Evolutionary conservation across 2,888 invertebrate species (phyloP).

Genomic region (Camptogramma bilineatum): DNA sequence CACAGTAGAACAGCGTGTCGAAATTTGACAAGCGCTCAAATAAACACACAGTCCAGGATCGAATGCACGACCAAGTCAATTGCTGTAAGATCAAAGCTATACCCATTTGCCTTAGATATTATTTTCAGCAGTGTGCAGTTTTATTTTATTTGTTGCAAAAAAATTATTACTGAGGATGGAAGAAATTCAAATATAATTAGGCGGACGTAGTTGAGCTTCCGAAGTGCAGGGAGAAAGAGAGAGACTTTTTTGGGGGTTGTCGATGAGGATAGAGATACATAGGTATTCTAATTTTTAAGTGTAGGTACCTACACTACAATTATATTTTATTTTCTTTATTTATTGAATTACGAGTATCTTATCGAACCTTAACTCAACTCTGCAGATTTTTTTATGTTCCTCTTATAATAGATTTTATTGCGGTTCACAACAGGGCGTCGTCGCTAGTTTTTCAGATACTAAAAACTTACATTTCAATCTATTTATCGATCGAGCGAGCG

Average conservation of each 20-base stretch:
- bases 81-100: neutral
- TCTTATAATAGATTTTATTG: neutral
- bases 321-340: no score
- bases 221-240: no score
- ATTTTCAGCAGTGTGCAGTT: no score
- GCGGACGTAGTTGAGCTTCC: no score
- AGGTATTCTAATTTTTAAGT: no score
- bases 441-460: neutral
- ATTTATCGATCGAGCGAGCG: no score
- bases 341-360: no score
- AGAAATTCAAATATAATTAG: no score
- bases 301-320: no score
- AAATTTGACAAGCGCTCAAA: constrained; percentile 81
- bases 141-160: neutral
- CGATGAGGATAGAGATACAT: no score
- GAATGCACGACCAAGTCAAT: constrained; percentile 24
- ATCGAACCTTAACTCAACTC: neutral
- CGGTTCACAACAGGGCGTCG: neutral
- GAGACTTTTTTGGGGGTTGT: no score
- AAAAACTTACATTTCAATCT: constrained; percentile 9
- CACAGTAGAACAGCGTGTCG: constrained; percentile 58
- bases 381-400: neutral
- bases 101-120: neutral
- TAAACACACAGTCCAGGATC: constrained; percentile 58
- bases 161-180: no score